A percentile compares a stretch with the other conserved stretches of the same genome.
Conservation (phyloP, 2,888 invertebrate species). For the Xestia xanthographa region DNA sequence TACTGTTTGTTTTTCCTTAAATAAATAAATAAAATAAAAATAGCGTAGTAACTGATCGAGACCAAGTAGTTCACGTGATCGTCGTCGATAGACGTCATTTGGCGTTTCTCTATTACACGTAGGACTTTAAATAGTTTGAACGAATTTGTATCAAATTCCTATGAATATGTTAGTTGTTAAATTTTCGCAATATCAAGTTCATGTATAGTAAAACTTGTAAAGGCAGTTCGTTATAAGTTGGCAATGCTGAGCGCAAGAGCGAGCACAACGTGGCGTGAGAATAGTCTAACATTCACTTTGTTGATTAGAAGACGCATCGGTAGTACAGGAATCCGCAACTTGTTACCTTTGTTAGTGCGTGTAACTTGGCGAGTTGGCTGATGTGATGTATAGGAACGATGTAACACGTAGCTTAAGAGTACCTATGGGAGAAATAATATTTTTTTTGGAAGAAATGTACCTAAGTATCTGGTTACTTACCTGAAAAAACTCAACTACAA, state of each 20-base stretch:
- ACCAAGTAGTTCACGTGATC: not conserved
- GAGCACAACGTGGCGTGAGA: not conserved
- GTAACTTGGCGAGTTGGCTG: too few species aligned
- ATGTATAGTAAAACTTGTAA: slow-evolving; percentile 7
- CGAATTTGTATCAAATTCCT: not conserved
- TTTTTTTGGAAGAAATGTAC: not conserved
- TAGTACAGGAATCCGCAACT: not conserved
- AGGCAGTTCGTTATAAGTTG: slow-evolving; percentile 33
- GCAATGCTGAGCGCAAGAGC: not conserved
- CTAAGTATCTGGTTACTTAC: too few species aligned
- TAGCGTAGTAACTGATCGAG: too few species aligned
- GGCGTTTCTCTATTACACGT: not conserved
- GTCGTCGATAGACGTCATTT: not conserved
- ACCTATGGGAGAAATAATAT: not conserved
- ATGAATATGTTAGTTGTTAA: too few species aligned
- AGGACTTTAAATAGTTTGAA: not conserved
- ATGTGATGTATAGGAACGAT: not conserved
- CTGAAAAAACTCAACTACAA: not conserved
- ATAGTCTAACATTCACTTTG: slow-evolving; percentile 26
- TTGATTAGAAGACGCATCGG: slow-evolving; percentile 31
- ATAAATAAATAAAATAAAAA: too few species aligned
- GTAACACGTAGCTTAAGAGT: not conserved
- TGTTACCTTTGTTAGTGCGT: not conserved
- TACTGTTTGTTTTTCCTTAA: too few species aligned
- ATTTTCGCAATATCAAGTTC: not conserved